Evolutionary conservation across 2,888 invertebrate species (phyloP), one percentile per base, ranked within the genome.

Genomic region (Drosophila subquinaria): DNA sequence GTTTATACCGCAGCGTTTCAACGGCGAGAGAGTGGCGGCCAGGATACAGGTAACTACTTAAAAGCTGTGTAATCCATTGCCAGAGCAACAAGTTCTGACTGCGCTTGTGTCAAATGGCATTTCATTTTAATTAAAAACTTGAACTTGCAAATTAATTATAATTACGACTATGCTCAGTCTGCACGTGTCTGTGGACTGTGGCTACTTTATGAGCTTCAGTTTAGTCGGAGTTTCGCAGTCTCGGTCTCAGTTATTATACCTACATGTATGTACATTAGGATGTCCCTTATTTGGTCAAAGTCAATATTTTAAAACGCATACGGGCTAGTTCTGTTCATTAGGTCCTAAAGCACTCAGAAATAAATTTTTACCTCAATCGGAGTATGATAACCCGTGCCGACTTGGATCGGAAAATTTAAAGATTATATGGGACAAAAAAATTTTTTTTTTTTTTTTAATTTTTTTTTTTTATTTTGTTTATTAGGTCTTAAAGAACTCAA

Each of bases 21-120:
- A 94, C 79, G 94, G 94, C 82, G 94, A 94, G 76, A 92, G 94
- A 84, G 94, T 94, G 85, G 94, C 94, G 77, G 94, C 94, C 89
- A 93, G 94, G 88, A 93, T 94, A 91, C 94, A 94, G 94, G 94
- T 94, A 94, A 91, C 48, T 60, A 27, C 30, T 30, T 30, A 8
- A 50, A 40, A 50, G 36, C 47, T 36, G 27, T 42, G 47, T 17
- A 9, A 11, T 59, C 20, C 45, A 40, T 30, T 40, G 30, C n/a
- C 27, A 23, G 17, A 48, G 73, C 80, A 80, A 80, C 79, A 78
- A 84, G 85, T 81, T 66, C 67, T 35, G 47, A 47, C 20, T 52
- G 53, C 43, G 13, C 6, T 23, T 11, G 27, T 42, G 50, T 45
- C 53, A 59, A 63, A 63, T 70, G 53, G 27, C 60, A 62, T 63